A percentile compares a stretch with the other conserved stretches of the same genome.
Conservation (phyloP, 1,140 invertebrate genomes). For the Lethocerus indicus region DNA sequence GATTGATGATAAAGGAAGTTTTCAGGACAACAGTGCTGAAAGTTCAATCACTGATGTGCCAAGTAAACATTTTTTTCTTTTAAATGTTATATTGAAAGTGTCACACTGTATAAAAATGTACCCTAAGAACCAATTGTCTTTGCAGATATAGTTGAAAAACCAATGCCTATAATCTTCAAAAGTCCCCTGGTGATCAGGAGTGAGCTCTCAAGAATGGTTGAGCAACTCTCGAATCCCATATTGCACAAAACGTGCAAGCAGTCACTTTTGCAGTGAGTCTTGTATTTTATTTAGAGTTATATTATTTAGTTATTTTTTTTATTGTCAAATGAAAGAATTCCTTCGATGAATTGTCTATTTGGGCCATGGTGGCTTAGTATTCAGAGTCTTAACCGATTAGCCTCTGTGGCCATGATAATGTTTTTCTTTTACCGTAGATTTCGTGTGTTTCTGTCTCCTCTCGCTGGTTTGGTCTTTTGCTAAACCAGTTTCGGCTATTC, state of each 20-base stretch:
- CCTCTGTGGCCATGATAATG: not conserved
- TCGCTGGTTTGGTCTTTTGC: no score
- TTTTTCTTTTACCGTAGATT: not conserved
- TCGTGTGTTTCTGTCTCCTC: not conserved
- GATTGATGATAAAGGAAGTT: slow-evolving; percentile 11
- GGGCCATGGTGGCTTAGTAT: not conserved
- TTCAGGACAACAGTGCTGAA: slow-evolving; percentile 17
- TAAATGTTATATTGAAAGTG: slow-evolving; percentile 1
- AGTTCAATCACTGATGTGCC: slow-evolving; percentile 18
- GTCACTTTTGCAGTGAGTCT: slow-evolving; percentile 34
- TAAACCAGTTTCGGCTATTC: no score
- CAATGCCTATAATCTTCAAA: slow-evolving; percentile 16
- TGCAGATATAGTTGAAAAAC: slow-evolving; percentile 17
- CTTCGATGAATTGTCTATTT: not conserved
- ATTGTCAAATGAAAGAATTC: not conserved
- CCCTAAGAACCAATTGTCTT: not conserved
- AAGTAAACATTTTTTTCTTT: slow-evolving; percentile 13
- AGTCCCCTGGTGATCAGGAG: slow-evolving; percentile 21
- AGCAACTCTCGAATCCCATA: slow-evolving; percentile 48
- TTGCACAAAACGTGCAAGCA: slow-evolving; percentile 45
- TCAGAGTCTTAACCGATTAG: not conserved
- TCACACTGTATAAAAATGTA: not conserved
- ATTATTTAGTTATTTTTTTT: not conserved
- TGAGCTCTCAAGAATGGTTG: slow-evolving; percentile 41
- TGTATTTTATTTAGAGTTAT: not conserved